Percentiles rank a stretch among this genome's conserved stretches.
phyloP scores from a whole-genome alignment of 2,888 invertebrate species.

The Eristalis tenax region DNA sequence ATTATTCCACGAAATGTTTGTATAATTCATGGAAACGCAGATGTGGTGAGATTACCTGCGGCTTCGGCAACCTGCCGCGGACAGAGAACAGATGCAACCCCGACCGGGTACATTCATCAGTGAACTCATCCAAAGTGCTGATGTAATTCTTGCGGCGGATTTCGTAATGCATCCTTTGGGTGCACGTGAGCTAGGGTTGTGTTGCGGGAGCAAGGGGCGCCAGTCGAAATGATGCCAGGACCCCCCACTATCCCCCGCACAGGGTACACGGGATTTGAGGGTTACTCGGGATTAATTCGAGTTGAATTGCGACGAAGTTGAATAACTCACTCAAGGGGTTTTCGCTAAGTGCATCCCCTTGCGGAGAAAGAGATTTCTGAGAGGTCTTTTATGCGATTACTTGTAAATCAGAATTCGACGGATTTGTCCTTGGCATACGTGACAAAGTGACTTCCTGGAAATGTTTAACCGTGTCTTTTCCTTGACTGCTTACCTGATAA shows the following conservation, averaged over 20 bases:
- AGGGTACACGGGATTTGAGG: no score
- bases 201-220: no score
- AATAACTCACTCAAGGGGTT: no score
- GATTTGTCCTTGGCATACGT: no score
- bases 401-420: no score
- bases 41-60: not conserved
- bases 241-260: no score
- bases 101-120: not conserved
- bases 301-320: not conserved
- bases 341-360: no score
- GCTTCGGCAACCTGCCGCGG: not conserved
- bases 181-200: not conserved
- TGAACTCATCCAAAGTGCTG: constrained; percentile 7
- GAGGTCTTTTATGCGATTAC: no score
- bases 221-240: no score
- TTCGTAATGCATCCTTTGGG: constrained; percentile 19
- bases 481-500: not conserved
- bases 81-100: not conserved
- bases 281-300: not conserved
- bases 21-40: not conserved
- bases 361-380: no score
- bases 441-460: no score
- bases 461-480: not conserved
- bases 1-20: constrained; percentile 36
- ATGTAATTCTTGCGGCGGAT: constrained; percentile 28